A percentile compares a stretch with the other conserved stretches of the same genome.
Evolutionary conservation across 2,888 invertebrate genomes (phyloP).

Genomic region (Ennomos quercinarius): DNA sequence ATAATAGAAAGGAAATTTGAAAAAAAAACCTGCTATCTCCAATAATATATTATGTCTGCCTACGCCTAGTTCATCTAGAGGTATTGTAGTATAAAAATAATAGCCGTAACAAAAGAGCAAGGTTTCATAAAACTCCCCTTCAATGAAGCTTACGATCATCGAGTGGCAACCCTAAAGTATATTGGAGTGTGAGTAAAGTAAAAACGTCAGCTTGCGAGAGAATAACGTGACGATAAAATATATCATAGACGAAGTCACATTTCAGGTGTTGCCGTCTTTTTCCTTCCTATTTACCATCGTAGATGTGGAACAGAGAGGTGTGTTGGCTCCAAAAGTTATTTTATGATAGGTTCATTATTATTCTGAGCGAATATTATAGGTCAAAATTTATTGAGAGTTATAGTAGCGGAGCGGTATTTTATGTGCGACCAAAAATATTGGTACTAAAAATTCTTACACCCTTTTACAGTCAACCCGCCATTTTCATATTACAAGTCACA

Average conservation of each 20-base stretch:
- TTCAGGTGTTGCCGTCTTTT: slow-evolving; percentile 23
- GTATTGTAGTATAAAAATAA: background rate
- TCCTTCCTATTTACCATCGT: slow-evolving; percentile 9
- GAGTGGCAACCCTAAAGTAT: slow-evolving; percentile 31
- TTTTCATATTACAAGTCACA: no score
- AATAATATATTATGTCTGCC: no score
- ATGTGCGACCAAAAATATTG: background rate
- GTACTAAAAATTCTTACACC: no score
- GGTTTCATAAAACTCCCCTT: slow-evolving; percentile 13
- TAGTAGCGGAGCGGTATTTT: slow-evolving; percentile 4
- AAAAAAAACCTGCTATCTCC: no score
- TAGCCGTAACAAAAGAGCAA: slow-evolving; percentile 9
- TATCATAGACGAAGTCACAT: slow-evolving; percentile 33
- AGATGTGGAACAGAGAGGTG: slow-evolving; percentile 23
- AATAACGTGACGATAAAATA: slow-evolving; percentile 43
- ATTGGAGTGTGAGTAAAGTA: slow-evolving; percentile 29
- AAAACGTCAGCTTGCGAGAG: slow-evolving; percentile 45
- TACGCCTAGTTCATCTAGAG: no score
- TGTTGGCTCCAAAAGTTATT: slow-evolving; percentile 18
- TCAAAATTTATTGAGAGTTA: slow-evolving; percentile 29
- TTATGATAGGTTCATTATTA: slow-evolving; percentile 26
- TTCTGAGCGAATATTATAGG: slow-evolving; percentile 27
- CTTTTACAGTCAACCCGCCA: no score
- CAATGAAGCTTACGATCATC: slow-evolving; percentile 24
- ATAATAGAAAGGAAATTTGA: no score